Evolutionary conservation across 2,113 vertebrate species (phyloP), one percentile per base, ranked within the genome.

Genomic region (Mirza zaza): DNA sequence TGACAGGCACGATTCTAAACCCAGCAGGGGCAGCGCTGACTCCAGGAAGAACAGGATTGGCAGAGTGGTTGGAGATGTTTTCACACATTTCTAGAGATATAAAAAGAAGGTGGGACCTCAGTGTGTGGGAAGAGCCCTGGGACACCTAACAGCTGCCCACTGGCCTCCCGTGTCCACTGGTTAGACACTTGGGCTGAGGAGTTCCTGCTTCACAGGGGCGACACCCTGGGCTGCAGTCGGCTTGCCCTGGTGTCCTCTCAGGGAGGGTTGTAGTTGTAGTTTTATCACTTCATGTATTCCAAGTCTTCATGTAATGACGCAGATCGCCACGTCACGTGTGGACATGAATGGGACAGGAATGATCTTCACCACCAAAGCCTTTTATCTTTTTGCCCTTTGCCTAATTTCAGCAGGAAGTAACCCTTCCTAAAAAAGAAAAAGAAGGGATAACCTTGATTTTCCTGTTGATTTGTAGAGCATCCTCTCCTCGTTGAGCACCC

Each of bases 191-290:
- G 1, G 9, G 5, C 2, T 4, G 3, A 4, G 7, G 20, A 8
- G 32, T 1, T 21, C 42, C 36, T 48, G 0, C 36, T 27, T 59
- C 71, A 21, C 0, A 0, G 2, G 4, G 23, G 29, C 8, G 5
- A 65, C 68, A 2, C 13, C 0, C 0, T 1, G 9, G 29, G 70
- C 36, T 5, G 18, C 5, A 0, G 10, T 45, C 1, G 12, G 2
- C 77, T 71, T 14, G 3, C 13, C 21, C 21, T 6, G 36, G 36
- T 10, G 21, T 85, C 25, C 36, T 39, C 8, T 3, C 50, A 23
- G 4, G 17, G n/a, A 3, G 13, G 13, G n/a, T 34, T 8, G 5
- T 39, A 13, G 65, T 48, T 18, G 42, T 45, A 12, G 4, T 39
- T 34, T 48, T 71, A 4, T 21, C 48, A 8, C 34, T 65, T 32